Evolutionary conservation across 1,140 invertebrate genomes (phyloP).

Genomic region (Whitmania pigra): DNA sequence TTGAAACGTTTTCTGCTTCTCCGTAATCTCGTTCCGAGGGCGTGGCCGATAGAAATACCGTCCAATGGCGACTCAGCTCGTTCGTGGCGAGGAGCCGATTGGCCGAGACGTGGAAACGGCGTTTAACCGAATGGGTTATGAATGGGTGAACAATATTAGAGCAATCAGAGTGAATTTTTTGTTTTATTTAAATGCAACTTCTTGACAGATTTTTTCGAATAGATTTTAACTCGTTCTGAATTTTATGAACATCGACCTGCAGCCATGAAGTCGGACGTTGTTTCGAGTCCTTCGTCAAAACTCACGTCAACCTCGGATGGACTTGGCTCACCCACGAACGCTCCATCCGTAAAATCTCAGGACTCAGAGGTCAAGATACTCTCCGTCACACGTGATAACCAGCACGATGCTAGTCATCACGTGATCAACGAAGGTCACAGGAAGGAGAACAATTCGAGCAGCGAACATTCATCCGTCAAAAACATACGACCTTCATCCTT

Average conservation of each 20-base stretch:
- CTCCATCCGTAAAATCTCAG: too few relatives aligned
- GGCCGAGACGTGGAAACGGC: slow-evolving; percentile 8
- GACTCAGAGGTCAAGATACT: too few relatives aligned
- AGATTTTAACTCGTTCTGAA: background rate
- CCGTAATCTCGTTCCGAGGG: background rate
- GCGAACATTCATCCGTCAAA: background rate
- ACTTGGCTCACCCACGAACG: background rate
- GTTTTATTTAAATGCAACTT: slow-evolving; percentile 7
- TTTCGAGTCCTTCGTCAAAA: background rate
- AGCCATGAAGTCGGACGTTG: background rate
- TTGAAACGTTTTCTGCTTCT: too few relatives aligned
- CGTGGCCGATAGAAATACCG: slow-evolving; percentile 2
- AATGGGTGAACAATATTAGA: slow-evolving; percentile 11
- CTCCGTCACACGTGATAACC: background rate
- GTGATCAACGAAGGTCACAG: background rate
- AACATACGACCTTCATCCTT: background rate
- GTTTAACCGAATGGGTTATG: slow-evolving; percentile 15
- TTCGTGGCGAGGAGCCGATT: background rate
- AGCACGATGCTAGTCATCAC: background rate
- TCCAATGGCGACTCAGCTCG: background rate
- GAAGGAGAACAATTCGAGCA: background rate
- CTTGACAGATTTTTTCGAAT: background rate
- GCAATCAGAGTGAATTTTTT: slow-evolving; percentile 1
- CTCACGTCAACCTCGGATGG: background rate
- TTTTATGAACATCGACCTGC: background rate